Evolutionary conservation across 2,113 vertebrate genomes (phyloP), one percentile per base, ranked within the genome.

Genomic region (Excalfactoria chinensis): DNA sequence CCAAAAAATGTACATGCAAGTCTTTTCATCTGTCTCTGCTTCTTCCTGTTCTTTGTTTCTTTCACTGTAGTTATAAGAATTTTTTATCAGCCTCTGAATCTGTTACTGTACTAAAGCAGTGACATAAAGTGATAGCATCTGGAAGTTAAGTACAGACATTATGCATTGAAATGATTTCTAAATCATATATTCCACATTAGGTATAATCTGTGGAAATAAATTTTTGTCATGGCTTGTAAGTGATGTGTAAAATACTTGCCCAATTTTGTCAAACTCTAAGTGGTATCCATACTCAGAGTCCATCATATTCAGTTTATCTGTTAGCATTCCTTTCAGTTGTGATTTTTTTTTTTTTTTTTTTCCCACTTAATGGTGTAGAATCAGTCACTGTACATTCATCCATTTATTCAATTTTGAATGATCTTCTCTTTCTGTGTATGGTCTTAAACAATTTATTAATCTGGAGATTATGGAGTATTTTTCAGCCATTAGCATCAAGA

Each of bases 91-190:
- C 44, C 37, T 94, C 89, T 68, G 46, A 94, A 95, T 97, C 94
- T 94, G 17, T 84, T 91, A 35, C 72, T 93, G 32, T 86, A 93
- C 40, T 87, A 73, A 30, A 84, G 70, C 87, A 88, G 56, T 20
- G 75, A 89, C 94, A 95, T 81, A 93, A 94, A 77, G 46, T 85
- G 80, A 66, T 91, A 87, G 90, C 77, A 94, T 95, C 91, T 91
- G 32, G 44, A 93, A 82, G 59, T 84, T 97, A 87, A 96, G 84
- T 59, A 94, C 77, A 86, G 72, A 37, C 77, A 93, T 96, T 96
- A 95, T 93, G 62, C 86, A 94, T 86, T 95, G 83, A 97, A 97
- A 97, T 96, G n/a, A 94, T 92, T 97, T 86, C 46, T 79, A 91
- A 94, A 66, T 97, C 64, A 86, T 86, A 89, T 95, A 84, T 86